These are phyloP conservation scores for Tyrophagus putrescentiae DNA, from an alignment of 1,140 invertebrate genomes.

Conservation along the genomic window DNA sequence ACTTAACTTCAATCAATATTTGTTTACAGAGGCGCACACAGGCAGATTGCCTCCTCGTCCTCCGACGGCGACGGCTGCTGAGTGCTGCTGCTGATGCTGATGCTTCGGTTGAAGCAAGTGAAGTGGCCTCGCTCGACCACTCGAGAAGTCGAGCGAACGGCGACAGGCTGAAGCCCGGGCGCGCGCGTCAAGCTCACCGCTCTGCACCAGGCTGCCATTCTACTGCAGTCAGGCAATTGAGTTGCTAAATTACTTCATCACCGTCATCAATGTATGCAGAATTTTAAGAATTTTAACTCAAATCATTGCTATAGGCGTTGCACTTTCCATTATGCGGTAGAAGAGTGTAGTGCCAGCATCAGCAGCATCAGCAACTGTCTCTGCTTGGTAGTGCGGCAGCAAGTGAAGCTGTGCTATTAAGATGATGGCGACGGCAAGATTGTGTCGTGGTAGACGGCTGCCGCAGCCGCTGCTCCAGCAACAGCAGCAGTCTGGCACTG, in stretches of 20 bases:
- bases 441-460: background rate
- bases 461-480: background rate
- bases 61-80: no score
- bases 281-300: constrained; percentile 4
- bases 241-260: constrained; percentile 12
- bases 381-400: no score
- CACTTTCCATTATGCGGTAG: constrained; percentile 11
- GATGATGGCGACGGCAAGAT: background rate
- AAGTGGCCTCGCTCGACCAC: background rate
- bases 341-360: background rate
- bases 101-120: background rate
- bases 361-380: no score
- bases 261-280: constrained; percentile 15
- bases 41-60: background rate
- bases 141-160: no score
- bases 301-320: constrained; percentile 13
- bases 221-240: background rate
- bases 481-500: no score
- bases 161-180: no score
- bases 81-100: background rate
- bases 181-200: no score
- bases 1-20: constrained; percentile 16
- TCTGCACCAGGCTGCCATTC: no score
- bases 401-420: constrained; percentile 3
- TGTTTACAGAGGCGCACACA: background rate